Evolutionary conservation across 2,888 invertebrate species (phyloP), one percentile per base, ranked within the genome.

Genomic region (Drosophila kuntzei): DNA sequence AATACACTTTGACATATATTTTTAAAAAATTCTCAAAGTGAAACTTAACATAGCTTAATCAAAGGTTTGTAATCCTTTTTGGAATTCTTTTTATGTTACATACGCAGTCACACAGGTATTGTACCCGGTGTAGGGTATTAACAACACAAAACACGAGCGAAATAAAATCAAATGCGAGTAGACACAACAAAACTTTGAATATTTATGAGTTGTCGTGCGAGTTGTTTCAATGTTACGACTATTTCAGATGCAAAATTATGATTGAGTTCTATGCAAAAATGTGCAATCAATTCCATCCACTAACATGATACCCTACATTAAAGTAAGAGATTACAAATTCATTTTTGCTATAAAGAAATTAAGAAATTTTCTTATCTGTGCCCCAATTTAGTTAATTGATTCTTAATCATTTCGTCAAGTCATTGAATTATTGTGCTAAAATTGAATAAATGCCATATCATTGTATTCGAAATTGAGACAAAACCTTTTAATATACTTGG

Each of bases 151-250:
- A 67, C 57, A 62, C 62, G 55, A 64, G 14, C 44, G 14, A 16
- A 20, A 76, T 73, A 73, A 34, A 64, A 74, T 71, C 27, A 66
- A 59, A 65, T 51, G 32, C 32, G 32, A 32, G 47, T 47, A 61
- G 77, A 64, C 67, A 63, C 57, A 77, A 72, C 62, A 55, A 54
- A 58, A 61, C 34, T 57, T 71, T 76, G 55, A 70, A 86, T 86
- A 83, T 86, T 83, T 83, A 83, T 83, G 84, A 86, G 63, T 66
- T 75, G 79, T 72, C 72, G 76, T 65, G 71, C 73, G 67, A 73
- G 51, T 73, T 60, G 71, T 68, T 53, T 59, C 61, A 68, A 61
- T 76, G 63, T 71, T 59, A 60, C 66, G 46, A 60, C 54, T 41
- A 50, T 76, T 57, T 39, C 62, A 70, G 70, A 55, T 67, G 67